A percentile compares a stretch with the other conserved stretches of the same genome.
These are phyloP conservation scores for Ochotona princeps DNA, from an alignment of 2,113 vertebrate genomes.

Conservation along the genomic window DNA sequence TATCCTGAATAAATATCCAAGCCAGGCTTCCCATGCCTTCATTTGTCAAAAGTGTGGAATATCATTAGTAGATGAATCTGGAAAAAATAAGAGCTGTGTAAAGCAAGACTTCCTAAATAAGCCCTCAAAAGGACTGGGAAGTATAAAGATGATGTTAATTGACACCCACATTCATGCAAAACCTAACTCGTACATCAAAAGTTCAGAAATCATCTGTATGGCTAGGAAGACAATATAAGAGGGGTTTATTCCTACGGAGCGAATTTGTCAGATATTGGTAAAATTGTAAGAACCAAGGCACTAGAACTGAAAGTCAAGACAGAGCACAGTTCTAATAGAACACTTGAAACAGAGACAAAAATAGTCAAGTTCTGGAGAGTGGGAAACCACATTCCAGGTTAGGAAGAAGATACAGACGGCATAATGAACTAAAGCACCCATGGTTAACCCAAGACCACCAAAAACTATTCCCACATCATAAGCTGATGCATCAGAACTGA, in stretches of 20 bases:
- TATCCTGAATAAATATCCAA: not conserved
- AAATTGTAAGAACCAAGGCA: not conserved
- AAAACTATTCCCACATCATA: not conserved
- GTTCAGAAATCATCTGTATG: not conserved
- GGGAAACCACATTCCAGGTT: not conserved
- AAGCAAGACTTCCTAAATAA: not conserved
- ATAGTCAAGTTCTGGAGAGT: not conserved
- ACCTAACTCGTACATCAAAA: not conserved
- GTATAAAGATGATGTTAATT: not conserved
- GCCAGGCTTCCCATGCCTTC: not conserved
- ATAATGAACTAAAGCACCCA: not conserved
- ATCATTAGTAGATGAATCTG: not conserved
- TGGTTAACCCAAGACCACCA: not conserved
- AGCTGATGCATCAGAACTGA: not conserved
- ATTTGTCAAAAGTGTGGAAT: not conserved
- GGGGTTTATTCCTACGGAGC: not conserved
- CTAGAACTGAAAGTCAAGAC: not conserved
- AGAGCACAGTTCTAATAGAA: not conserved
- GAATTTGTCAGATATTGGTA: not conserved
- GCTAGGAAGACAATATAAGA: not conserved
- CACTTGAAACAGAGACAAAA: not conserved
- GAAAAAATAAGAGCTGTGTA: not conserved
- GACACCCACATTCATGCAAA: not conserved
- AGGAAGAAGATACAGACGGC: fast-evolving
- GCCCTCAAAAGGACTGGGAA: not conserved